These are phyloP conservation scores for Baronia brevicornis DNA, from an alignment of 2,888 invertebrate species.

Conservation along the genomic window DNA sequence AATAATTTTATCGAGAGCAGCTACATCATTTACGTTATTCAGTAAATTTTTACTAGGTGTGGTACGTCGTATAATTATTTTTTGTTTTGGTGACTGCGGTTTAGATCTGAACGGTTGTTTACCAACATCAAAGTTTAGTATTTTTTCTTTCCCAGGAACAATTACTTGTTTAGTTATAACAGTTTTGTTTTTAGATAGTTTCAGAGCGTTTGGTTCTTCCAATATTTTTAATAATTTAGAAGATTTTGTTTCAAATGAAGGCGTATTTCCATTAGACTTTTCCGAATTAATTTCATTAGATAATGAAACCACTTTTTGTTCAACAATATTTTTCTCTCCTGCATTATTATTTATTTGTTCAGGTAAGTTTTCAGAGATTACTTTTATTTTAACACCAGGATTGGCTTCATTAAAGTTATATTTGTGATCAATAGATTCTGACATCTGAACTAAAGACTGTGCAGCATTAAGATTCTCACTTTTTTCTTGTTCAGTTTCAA, in stretches of 20 bases:
- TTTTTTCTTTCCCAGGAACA: conserved; percentile 57
- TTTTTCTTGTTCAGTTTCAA: conserved; percentile 65
- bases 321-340: conserved; percentile 22
- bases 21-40: conserved; percentile 47
- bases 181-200: conserved; percentile 36
- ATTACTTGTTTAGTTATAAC: conserved; percentile 44
- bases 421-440: conserved; percentile 59
- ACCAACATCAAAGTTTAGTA: conserved; percentile 62
- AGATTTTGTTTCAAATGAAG: conserved; percentile 55
- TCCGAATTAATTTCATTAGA: conserved; percentile 40
- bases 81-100: conserved; percentile 50
- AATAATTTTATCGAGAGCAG: conserved; percentile 59
- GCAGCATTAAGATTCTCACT: conserved; percentile 68
- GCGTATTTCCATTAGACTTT: conserved; percentile 28
- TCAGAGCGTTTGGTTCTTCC: conserved; percentile 61
- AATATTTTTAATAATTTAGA: conserved; percentile 76
- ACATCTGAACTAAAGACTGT: conserved; percentile 69
- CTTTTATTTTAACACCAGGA: conserved; percentile 31
- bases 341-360: conserved; percentile 13
- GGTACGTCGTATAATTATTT: conserved; percentile 64
- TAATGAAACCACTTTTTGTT: conserved; percentile 39
- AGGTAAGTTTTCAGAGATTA: conserved; percentile 8
- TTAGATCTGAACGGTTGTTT: conserved; percentile 48
- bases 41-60: conserved; percentile 45
- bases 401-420: conserved; percentile 40